Evolutionary conservation across 1,140 invertebrate genomes (phyloP).

Genomic region (Rhopalosiphum maidis): DNA sequence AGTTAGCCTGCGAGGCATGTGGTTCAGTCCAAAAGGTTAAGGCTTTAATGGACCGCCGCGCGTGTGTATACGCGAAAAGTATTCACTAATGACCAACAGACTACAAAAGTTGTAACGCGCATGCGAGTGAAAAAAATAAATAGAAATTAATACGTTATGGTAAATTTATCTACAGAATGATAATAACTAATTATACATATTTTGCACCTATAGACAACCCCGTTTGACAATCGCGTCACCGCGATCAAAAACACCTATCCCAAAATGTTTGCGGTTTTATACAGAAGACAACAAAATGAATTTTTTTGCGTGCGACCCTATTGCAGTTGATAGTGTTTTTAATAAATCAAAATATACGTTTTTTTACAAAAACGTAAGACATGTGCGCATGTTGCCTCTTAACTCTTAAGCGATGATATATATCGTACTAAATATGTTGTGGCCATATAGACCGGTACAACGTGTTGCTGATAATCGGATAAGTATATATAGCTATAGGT

Average conservation of each 20-base stretch:
- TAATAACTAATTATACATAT: not conserved
- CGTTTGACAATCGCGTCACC: too few relatives aligned
- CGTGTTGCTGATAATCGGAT: not conserved
- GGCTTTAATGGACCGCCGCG: not conserved
- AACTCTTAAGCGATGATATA: not conserved
- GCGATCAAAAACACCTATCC: not conserved
- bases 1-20: not conserved
- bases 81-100: not conserved
- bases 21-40: conserved; percentile 7
- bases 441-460: not conserved
- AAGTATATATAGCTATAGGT: not conserved
- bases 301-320: not conserved
- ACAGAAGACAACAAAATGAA: not conserved
- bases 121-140: not conserved
- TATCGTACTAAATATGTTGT: not conserved
- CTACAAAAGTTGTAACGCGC: not conserved
- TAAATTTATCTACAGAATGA: not conserved
- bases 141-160: not conserved
- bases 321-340: not conserved
- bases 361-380: not conserved
- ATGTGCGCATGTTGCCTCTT: not conserved
- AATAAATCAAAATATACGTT: too few relatives aligned
- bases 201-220: not conserved
- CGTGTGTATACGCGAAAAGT: not conserved
- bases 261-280: not conserved